phyloP scores from a whole-genome alignment of 2,797 vertebrate genomes.

The Leptoclinus maculatus region DNA sequence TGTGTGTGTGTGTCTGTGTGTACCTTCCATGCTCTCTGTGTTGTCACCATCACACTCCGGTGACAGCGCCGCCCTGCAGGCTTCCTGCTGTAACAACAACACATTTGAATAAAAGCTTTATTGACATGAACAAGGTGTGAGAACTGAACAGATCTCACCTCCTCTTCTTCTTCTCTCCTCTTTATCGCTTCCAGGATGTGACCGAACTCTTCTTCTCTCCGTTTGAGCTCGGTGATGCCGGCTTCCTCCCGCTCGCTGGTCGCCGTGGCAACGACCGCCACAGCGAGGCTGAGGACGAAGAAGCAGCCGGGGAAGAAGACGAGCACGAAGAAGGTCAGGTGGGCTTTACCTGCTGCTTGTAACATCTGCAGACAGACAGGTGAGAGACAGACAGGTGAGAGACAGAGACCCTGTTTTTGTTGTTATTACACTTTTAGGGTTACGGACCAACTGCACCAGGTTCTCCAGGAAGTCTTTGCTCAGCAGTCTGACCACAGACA shows the following conservation, averaged over 20 bases:
- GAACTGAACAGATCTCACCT: background rate
- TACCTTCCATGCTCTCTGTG: constrained; percentile 32
- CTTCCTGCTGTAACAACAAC: background rate
- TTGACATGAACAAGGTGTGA: background rate
- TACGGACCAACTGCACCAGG: constrained; percentile 87
- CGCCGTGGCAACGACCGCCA: constrained; percentile 90
- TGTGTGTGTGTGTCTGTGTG: constrained; percentile 32
- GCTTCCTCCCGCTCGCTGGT: constrained; percentile 87
- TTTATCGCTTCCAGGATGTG: constrained; percentile 88
- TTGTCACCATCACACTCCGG: constrained; percentile 42
- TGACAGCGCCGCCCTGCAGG: constrained; percentile 14
- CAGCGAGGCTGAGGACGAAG: constrained; percentile 90
- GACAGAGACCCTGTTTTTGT: background rate
- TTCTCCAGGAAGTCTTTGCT: constrained; percentile 92
- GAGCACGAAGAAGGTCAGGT: constrained; percentile 89
- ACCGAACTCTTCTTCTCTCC: constrained; percentile 89
- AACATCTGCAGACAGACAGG: constrained; percentile 81
- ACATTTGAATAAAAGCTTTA: background rate
- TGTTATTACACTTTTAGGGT: too few relatives aligned
- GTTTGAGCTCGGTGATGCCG: constrained; percentile 81
- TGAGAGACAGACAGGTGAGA: background rate
- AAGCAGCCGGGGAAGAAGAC: constrained; percentile 92
- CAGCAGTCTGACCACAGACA: constrained; percentile 90
- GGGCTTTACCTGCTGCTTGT: constrained; percentile 85
- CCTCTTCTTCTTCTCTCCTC: constrained; percentile 81